phyloP scores from a whole-genome alignment of 2,797 vertebrate species.

The Graptemys geographica region DNA sequence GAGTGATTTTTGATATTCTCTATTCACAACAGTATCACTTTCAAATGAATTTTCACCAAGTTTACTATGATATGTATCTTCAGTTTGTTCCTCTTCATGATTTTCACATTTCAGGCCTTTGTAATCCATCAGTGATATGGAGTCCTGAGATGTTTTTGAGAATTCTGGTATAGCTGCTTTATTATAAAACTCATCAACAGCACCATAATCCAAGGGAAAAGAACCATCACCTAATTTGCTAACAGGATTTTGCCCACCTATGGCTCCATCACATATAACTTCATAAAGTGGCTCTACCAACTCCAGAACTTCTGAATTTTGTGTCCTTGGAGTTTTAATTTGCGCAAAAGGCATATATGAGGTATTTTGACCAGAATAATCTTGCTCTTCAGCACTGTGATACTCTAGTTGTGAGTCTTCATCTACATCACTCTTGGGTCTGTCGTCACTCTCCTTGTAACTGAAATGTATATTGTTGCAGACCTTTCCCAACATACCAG shows the following conservation, averaged over 20 bases:
- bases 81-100: constrained; percentile 15
- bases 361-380: neutral
- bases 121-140: neutral
- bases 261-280: neutral
- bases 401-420: constrained; percentile 76
- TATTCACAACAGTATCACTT: neutral
- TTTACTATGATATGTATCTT: neutral
- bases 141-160: constrained; percentile 22
- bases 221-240: neutral
- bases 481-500: neutral
- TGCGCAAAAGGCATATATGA: neutral
- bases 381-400: constrained; percentile 60
- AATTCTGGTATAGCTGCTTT: constrained; percentile 8
- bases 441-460: neutral
- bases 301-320: neutral
- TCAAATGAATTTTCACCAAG: neutral
- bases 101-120: neutral
- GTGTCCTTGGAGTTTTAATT: neutral
- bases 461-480: neutral
- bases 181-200: neutral
- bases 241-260: neutral
- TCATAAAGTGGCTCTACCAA: neutral
- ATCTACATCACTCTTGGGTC: neutral
- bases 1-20: neutral
- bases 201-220: neutral